phyloP scores from a whole-genome alignment of 92 coral and sea anemone genomes.

The Palythoa heliodiscus region DNA sequence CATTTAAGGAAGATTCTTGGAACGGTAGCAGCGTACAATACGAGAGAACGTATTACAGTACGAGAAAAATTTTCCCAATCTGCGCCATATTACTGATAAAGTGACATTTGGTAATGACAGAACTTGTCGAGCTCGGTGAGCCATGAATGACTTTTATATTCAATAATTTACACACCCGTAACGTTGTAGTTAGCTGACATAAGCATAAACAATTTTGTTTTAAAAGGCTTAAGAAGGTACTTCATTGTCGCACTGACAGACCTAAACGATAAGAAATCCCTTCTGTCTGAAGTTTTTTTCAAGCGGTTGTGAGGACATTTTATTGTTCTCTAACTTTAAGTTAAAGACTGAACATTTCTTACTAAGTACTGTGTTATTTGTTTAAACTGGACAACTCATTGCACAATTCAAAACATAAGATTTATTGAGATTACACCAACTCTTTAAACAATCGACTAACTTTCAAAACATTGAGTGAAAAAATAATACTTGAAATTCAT shows the following conservation, averaged over 20 bases:
- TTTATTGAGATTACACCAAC: not conserved
- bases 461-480: not conserved
- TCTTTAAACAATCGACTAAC: not conserved
- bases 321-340: not conserved
- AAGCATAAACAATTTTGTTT: slow-evolving; percentile 34
- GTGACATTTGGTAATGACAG: not conserved
- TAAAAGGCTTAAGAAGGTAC: not conserved
- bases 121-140: not conserved
- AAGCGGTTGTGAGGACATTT: not conserved
- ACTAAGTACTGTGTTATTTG: not conserved
- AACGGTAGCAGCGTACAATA: not conserved
- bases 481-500: not conserved
- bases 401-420: not conserved
- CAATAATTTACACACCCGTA: slow-evolving; percentile 36
- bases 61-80: too few relatives aligned
- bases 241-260: not conserved
- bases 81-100: not conserved
- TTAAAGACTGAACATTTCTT: not conserved
- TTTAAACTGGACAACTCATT: not conserved
- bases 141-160: not conserved
- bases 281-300: not conserved
- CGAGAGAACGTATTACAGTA: not conserved
- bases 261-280: not conserved
- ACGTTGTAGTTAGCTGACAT: slow-evolving; percentile 41
- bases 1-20: not conserved